Conservation (phyloP, 2,888 invertebrate species). For the Drosophila kuntzei region DNA sequence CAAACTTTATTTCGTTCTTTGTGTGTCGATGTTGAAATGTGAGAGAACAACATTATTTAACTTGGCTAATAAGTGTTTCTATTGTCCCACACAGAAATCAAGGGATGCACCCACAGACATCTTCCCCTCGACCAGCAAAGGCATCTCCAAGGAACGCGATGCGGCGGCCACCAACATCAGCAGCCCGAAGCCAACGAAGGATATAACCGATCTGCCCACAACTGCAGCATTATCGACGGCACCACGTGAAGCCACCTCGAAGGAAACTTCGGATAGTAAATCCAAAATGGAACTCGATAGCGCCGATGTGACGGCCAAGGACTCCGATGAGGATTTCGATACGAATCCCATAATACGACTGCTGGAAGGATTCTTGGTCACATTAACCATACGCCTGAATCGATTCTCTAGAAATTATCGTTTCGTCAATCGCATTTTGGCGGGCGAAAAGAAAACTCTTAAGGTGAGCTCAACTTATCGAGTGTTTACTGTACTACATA, state of each 20-base stretch:
- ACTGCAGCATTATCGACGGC: conserved; percentile 40
- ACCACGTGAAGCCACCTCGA: conserved; percentile 59
- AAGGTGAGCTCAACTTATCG: conserved; percentile 88
- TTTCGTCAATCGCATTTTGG: conserved; percentile 95
- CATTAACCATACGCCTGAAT: conserved; percentile 93
- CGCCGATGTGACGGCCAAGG: conserved; percentile 80
- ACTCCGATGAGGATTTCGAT: conserved; percentile 80
- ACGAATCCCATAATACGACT: conserved; percentile 82
- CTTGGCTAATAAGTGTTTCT: conserved; percentile 7
- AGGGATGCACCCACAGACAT: conserved; percentile 76
- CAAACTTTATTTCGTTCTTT: conserved; percentile 54
- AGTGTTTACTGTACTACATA: neutral
- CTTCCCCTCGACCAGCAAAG: conserved; percentile 74
- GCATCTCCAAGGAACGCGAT: conserved; percentile 76
- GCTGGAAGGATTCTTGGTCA: conserved; percentile 88
- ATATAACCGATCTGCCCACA: conserved; percentile 62
- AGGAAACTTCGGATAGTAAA: conserved; percentile 73
- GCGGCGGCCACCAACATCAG: conserved; percentile 45
- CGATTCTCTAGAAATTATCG: conserved; percentile 96
- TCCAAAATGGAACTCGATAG: conserved; percentile 79
- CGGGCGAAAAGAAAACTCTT: conserved; percentile 94
- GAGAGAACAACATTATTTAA: too few species aligned
- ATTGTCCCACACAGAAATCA: conserved; percentile 64
- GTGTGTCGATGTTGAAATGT: conserved; percentile 54
- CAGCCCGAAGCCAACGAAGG: conserved; percentile 56